phyloP scores from a whole-genome alignment of 1,140 invertebrate genomes.

The Bombus superbus region DNA sequence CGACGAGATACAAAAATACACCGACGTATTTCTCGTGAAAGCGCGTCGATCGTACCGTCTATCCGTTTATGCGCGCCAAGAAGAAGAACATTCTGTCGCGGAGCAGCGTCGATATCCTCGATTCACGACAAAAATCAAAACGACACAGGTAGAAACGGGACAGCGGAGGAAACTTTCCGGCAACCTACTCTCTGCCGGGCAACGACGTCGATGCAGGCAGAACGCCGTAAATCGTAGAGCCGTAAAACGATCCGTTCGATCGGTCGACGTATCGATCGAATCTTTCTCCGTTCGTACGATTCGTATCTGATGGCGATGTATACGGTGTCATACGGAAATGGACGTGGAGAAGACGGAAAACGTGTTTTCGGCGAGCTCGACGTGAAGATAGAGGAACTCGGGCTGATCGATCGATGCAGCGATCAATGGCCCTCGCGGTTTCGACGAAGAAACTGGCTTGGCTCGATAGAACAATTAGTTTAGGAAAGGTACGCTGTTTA shows the following conservation, averaged over 20 bases:
- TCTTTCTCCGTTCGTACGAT: constrained; percentile 50
- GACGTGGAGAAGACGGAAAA: constrained; percentile 6
- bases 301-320: constrained; percentile 46
- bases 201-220: neutral
- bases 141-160: neutral
- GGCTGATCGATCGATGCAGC: constrained; percentile 40
- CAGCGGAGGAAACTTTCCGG: neutral
- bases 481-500: constrained; percentile 21
- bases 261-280: constrained; percentile 36
- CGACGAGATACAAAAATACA: too few species aligned
- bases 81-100: too few species aligned
- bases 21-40: too few species aligned
- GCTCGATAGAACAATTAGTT: constrained; percentile 76
- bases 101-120: neutral
- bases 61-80: too few species aligned
- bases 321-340: constrained; percentile 29
- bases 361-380: neutral
- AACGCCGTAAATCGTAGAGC: neutral
- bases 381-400: constrained; percentile 1
- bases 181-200: neutral
- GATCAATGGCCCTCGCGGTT: constrained; percentile 65
- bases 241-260: constrained; percentile 13
- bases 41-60: too few species aligned
- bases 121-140: neutral
- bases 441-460: constrained; percentile 67